Evolutionary conservation across 2,797 vertebrate species (phyloP).

Genomic region (Enteromius viviparus): DNA sequence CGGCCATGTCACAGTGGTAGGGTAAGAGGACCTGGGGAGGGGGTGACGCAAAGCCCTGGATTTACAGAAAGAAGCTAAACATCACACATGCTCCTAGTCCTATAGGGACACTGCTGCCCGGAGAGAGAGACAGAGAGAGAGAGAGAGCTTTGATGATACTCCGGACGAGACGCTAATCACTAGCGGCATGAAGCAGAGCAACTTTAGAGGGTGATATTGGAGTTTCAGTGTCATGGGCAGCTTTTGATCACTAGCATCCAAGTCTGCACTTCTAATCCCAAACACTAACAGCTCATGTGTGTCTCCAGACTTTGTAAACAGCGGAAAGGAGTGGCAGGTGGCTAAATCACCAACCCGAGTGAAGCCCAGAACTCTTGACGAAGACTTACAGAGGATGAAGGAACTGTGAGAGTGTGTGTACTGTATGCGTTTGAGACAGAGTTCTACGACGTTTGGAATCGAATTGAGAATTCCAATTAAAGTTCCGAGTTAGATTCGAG

Average conservation of each 20-base stretch:
- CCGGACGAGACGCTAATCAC: slow-evolving; percentile 51
- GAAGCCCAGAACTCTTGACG: slow-evolving; percentile 13
- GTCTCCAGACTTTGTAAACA: slow-evolving; percentile 44
- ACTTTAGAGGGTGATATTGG: slow-evolving; percentile 46
- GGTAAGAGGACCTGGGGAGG: slow-evolving; percentile 60
- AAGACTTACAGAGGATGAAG: slow-evolving; percentile 27
- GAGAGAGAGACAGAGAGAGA: slow-evolving; percentile 28
- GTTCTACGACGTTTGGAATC: not conserved
- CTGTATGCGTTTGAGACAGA: not conserved
- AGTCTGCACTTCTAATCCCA: slow-evolving; percentile 52
- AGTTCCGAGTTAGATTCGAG: not conserved
- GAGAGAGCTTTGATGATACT: slow-evolving; percentile 49
- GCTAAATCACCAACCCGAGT: slow-evolving; percentile 9
- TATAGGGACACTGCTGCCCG: slow-evolving; percentile 53
- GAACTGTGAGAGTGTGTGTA: not conserved
- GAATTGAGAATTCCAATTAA: not conserved
- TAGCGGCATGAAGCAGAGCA: slow-evolving; percentile 48
- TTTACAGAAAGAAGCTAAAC: slow-evolving; percentile 61
- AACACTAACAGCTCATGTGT: slow-evolving; percentile 42
- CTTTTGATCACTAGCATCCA: slow-evolving; percentile 57
- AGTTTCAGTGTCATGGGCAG: slow-evolving; percentile 55
- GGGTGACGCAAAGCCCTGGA: slow-evolving; percentile 68
- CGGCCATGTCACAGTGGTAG: slow-evolving; percentile 47
- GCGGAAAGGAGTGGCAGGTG: slow-evolving; percentile 2
- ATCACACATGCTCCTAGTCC: slow-evolving; percentile 53